A percentile compares a stretch with the other conserved stretches of the same genome.
Conservation (phyloP, 2,888 invertebrate species). For the Hypsopygia costalis region DNA sequence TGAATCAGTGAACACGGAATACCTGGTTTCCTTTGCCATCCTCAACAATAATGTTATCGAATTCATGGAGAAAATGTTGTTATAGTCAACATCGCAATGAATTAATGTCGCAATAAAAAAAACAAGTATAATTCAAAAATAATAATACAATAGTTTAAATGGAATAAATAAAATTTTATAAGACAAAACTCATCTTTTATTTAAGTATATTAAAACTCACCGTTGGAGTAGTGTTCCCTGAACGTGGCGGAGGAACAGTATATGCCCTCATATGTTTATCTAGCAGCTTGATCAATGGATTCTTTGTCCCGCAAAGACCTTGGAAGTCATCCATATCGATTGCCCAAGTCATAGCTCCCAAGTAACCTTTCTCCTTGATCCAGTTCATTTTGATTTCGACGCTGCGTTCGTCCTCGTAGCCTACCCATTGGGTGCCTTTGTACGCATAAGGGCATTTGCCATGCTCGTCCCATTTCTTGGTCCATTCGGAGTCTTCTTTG, state of each 20-base stretch:
- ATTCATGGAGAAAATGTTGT: too few species aligned
- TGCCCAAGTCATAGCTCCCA: constrained; percentile 96
- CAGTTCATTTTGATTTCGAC: constrained; percentile 94
- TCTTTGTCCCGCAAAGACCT: constrained; percentile 89
- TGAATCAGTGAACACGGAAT: too few species aligned
- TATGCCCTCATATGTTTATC: constrained; percentile 86
- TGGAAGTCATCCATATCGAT: constrained; percentile 95
- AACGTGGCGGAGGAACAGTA: constrained; percentile 83
- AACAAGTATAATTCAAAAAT: too few species aligned
- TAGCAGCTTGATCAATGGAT: constrained; percentile 87
- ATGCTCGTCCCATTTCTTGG: constrained; percentile 89
- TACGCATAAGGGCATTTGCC: constrained; percentile 93
- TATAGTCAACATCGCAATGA: too few species aligned
- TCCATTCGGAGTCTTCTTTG: constrained; percentile 87
- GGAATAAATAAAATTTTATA: too few species aligned
- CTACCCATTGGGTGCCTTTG: constrained; percentile 94
- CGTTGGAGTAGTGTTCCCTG: constrained; percentile 83
- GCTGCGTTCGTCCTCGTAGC: constrained; percentile 91
- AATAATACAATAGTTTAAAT: too few species aligned
- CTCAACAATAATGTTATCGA: too few species aligned
- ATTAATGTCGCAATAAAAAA: too few species aligned
- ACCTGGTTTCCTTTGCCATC: too few species aligned
- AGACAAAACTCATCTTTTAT: too few species aligned
- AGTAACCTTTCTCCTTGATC: constrained; percentile 88
- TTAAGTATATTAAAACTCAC: constrained; percentile 66